A percentile compares a stretch with the other conserved stretches of the same genome.
phyloP scores from a whole-genome alignment of 2,888 invertebrate species.

The Athrips mouffetella region DNA sequence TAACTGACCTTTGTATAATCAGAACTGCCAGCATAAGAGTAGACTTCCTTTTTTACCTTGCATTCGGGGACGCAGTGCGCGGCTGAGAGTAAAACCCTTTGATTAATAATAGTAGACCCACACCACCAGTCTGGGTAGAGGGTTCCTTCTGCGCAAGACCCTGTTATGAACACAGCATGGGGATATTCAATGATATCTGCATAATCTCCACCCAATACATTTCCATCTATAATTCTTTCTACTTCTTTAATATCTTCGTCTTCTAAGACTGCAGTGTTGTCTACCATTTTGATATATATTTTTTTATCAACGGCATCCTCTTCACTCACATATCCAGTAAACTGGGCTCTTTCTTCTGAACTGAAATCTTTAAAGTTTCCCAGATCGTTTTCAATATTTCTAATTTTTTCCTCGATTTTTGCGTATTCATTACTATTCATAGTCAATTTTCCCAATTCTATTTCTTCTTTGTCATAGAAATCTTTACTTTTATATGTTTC shows the following conservation, averaged over 20 bases:
- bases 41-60: neutral
- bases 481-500: no score
- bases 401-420: no score
- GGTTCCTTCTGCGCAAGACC: neutral
- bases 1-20: neutral
- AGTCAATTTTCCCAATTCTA: no score
- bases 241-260: neutral
- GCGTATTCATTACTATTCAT: no score
- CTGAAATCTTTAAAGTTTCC: no score
- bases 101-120: slow-evolving; percentile 2
- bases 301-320: no score
- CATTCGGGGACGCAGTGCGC: slow-evolving; percentile 2
- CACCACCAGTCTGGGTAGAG: neutral
- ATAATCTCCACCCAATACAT: neutral
- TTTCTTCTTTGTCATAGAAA: no score
- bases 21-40: neutral
- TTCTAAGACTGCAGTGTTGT: no score
- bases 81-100: slow-evolving; percentile 4
- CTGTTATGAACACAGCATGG: neutral
- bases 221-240: neutral
- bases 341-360: no score
- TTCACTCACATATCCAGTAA: no score
- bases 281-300: no score
- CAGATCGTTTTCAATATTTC: no score
- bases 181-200: neutral